Percentiles rank a stretch among this genome's conserved stretches.
Evolutionary conservation across 2,113 vertebrate genomes (phyloP).

Genomic region (Vireo altiloquus): DNA sequence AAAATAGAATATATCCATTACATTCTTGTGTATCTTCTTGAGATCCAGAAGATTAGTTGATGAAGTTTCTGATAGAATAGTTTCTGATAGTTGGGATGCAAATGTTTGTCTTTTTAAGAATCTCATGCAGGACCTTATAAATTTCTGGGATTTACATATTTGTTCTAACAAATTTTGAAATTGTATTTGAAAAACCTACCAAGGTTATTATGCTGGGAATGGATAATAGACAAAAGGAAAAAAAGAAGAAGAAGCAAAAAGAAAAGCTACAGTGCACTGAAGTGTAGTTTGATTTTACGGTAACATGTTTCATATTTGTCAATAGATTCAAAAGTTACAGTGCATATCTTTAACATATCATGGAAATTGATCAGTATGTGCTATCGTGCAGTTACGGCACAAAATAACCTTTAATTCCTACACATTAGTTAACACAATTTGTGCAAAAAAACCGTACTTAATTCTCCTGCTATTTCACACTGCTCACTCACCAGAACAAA

Average conservation of each 20-base stretch:
- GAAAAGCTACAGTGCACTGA: neutral
- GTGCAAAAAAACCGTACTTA: neutral
- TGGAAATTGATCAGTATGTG: neutral
- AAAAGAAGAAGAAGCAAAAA: neutral
- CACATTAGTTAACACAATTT: neutral
- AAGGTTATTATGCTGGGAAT: neutral
- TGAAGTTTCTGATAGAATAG: constrained; percentile 1
- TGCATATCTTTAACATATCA: neutral
- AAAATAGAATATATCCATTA: neutral
- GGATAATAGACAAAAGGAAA: neutral
- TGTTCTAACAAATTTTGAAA: constrained; percentile 36
- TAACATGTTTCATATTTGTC: neutral
- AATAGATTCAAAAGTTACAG: neutral
- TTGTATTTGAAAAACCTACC: neutral
- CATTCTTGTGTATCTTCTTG: neutral
- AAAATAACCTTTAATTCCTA: neutral
- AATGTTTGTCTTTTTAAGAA: neutral
- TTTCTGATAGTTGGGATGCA: neutral
- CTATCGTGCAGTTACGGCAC: neutral
- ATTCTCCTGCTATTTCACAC: accelerated
- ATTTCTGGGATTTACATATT: neutral
- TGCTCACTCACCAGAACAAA: neutral
- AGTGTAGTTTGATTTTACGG: constrained; percentile 30
- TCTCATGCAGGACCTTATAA: neutral
- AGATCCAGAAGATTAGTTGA: neutral